Evolutionary conservation across 2,888 invertebrate genomes (phyloP).

Genomic region (Frankliniella fusca): DNA sequence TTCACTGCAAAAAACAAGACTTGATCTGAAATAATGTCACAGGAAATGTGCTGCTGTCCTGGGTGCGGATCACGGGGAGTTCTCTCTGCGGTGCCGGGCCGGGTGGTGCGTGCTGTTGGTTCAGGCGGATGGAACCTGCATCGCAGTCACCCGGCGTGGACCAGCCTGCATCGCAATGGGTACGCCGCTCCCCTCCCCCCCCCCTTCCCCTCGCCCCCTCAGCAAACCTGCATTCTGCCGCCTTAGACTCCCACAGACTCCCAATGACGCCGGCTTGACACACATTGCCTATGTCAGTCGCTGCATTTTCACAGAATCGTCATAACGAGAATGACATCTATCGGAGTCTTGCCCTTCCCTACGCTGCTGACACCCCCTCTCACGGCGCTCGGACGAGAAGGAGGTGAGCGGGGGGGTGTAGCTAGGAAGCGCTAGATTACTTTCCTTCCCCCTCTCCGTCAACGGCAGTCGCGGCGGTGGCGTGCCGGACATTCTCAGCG

Average conservation of each 20-base stretch:
- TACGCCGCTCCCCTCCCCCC: background rate
- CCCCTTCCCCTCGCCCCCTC: background rate
- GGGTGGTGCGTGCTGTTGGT: too few relatives aligned
- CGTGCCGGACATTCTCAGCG: too few relatives aligned
- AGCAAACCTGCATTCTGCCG: background rate
- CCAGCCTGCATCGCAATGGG: background rate
- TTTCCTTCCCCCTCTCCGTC: background rate
- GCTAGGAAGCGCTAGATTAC: slow-evolving; percentile 1
- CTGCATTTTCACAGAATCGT: background rate
- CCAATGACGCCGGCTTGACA: background rate
- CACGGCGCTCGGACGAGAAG: background rate
- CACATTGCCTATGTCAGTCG: background rate
- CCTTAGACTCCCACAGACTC: background rate
- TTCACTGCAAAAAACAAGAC: too few relatives aligned
- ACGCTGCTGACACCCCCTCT: background rate
- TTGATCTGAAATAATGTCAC: too few relatives aligned
- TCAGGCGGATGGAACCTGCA: too few relatives aligned
- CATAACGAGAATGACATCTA: background rate
- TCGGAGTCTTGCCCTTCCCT: background rate
- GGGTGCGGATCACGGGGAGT: too few relatives aligned
- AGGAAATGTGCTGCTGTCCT: too few relatives aligned
- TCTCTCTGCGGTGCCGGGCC: too few relatives aligned
- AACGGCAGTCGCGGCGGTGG: too few relatives aligned
- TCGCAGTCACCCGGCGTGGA: too few relatives aligned
- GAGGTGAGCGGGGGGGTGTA: background rate